Conservation (phyloP, 2,113 vertebrate genomes). For the Spermophilus dauricus region DNA sequence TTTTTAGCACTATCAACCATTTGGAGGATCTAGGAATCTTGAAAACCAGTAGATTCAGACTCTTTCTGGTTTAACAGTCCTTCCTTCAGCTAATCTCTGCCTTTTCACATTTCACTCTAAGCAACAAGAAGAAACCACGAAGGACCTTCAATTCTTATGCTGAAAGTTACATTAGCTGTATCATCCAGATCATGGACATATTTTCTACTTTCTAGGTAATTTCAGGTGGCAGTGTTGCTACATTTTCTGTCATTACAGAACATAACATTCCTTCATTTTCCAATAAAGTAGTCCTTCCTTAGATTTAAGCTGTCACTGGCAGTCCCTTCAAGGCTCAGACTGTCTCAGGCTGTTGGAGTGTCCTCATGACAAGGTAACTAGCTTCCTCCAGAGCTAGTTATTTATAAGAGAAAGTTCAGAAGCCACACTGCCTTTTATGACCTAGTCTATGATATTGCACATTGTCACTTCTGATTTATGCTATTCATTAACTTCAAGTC, state of each 20-base stretch:
- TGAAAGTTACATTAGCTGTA: not conserved
- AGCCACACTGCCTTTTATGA: not conserved
- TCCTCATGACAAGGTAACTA: not conserved
- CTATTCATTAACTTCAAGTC: not conserved
- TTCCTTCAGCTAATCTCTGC: not conserved
- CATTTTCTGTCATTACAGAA: not conserved
- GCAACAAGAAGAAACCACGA: not conserved
- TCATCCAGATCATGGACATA: not conserved
- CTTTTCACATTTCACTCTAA: not conserved
- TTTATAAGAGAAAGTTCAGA: not conserved
- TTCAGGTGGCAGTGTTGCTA: not conserved
- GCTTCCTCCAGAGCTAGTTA: not conserved
- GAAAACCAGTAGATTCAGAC: not conserved
- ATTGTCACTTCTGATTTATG: not conserved
- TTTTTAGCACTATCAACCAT: slow-evolving; percentile 1
- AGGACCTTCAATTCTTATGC: not conserved
- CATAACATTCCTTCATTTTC: not conserved
- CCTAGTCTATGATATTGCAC: not conserved
- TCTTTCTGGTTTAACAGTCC: not conserved
- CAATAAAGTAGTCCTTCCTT: not conserved
- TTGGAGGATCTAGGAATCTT: slow-evolving; percentile 6
- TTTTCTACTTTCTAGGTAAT: not conserved
- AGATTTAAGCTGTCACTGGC: not conserved
- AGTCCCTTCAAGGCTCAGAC: not conserved
- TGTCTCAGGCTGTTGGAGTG: not conserved